Conservation (phyloP, 2,797 vertebrate species). For the Eremophila alpestris region DNA sequence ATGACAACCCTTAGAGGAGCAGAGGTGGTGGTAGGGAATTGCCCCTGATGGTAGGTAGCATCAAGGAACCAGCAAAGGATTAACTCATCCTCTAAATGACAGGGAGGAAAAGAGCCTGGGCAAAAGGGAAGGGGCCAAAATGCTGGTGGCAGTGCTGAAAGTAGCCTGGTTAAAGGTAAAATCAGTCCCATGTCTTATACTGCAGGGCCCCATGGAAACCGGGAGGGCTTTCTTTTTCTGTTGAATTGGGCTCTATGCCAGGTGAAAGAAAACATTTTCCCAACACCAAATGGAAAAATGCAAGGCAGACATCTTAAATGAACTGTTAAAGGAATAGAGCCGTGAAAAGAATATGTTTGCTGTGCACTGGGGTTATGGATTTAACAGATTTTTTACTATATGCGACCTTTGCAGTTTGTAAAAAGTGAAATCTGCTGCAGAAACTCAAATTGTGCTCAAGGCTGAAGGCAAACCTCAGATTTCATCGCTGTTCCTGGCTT, state of each 20-base stretch:
- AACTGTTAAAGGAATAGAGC: slow-evolving; percentile 60
- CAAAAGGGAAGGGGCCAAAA: neutral
- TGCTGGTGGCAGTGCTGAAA: neutral
- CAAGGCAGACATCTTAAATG: slow-evolving; percentile 54
- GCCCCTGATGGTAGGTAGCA: neutral
- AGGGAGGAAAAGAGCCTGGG: neutral
- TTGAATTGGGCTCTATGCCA: slow-evolving; percentile 53
- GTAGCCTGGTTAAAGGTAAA: neutral
- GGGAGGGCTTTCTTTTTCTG: slow-evolving; percentile 29
- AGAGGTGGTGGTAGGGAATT: neutral
- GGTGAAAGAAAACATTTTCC: slow-evolving; percentile 68
- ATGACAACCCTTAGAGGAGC: neutral
- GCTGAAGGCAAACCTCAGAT: neutral
- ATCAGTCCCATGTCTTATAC: neutral
- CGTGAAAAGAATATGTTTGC: slow-evolving; percentile 52
- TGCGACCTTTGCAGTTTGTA: slow-evolving; percentile 15
- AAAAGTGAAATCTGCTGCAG: slow-evolving; percentile 3
- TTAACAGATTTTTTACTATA: slow-evolving; percentile 60
- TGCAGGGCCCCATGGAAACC: slow-evolving; percentile 31
- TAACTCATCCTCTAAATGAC: neutral
- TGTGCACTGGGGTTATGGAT: slow-evolving; percentile 13
- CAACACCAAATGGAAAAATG: slow-evolving; percentile 58
- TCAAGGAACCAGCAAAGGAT: neutral
- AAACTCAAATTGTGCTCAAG: neutral
- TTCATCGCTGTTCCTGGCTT: neutral